phyloP scores from a whole-genome alignment of 2,888 invertebrate species.

The Phyllotreta cruciferae region DNA sequence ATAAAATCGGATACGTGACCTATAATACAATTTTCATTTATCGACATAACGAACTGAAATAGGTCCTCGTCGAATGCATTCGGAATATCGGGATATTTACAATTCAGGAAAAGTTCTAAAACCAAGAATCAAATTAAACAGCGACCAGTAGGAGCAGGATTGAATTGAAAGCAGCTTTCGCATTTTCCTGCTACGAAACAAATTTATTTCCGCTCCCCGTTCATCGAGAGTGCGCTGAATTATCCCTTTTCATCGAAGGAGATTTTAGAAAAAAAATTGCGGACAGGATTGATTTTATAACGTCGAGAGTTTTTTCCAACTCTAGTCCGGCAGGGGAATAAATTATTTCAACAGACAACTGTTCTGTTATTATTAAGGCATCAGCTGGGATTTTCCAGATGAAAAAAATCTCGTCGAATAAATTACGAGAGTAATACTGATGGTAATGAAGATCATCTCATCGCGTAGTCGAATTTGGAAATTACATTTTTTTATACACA shows the following conservation, averaged over 20 bases:
- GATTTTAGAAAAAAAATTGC: slow-evolving; percentile 6
- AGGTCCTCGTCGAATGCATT: slow-evolving; percentile 29
- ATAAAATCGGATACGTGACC: slow-evolving; percentile 13
- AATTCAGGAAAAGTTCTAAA: slow-evolving; percentile 38
- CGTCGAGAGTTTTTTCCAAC: neutral
- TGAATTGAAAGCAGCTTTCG: slow-evolving; percentile 36
- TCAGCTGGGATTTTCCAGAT: neutral
- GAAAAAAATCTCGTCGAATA: neutral
- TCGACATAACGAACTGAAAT: slow-evolving; percentile 33
- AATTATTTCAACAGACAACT: no score
- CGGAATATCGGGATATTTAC: slow-evolving; percentile 37
- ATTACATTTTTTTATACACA: neutral
- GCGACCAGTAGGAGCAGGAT: slow-evolving; percentile 30
- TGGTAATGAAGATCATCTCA: slow-evolving; percentile 5
- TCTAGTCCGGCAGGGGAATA: no score
- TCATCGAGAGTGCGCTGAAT: slow-evolving; percentile 1
- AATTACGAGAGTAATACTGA: slow-evolving; percentile 2
- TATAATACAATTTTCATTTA: slow-evolving; percentile 19
- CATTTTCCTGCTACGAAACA: slow-evolving; percentile 23
- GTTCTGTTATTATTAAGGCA: neutral
- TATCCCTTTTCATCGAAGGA: slow-evolving; percentile 6
- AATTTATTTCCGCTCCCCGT: slow-evolving; percentile 17
- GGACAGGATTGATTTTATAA: slow-evolving; percentile 2
- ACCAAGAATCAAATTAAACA: slow-evolving; percentile 38
- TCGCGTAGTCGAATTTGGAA: neutral